Conservation (phyloP, 2,113 vertebrate species). For the Passerina amoena region DNA sequence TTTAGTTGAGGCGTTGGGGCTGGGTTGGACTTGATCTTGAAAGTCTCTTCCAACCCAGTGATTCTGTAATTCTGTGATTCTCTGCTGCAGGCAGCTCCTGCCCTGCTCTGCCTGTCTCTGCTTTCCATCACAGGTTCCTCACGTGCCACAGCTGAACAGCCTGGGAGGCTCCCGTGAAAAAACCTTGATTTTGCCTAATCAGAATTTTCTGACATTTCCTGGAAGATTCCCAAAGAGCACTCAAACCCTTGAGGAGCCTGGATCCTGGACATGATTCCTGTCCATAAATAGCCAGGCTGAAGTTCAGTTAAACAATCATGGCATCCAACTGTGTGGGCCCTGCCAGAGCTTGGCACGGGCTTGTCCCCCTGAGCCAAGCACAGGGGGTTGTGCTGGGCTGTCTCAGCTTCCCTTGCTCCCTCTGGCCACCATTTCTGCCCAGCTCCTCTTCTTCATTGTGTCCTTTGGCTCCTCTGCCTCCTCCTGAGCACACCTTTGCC, state of each 20-base stretch:
- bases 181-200: slow-evolving; percentile 34
- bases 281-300: slow-evolving; percentile 50
- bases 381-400: not conserved
- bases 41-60: no score
- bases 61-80: no score
- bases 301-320: not conserved
- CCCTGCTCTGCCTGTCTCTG: not conserved
- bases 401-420: not conserved
- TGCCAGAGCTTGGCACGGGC: not conserved
- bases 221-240: slow-evolving; percentile 42
- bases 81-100: not conserved
- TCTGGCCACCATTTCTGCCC: not conserved
- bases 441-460: not conserved
- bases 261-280: not conserved
- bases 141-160: not conserved
- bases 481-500: not conserved
- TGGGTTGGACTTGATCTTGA: no score
- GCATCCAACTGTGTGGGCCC: not conserved
- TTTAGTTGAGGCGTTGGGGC: no score
- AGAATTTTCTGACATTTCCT: slow-evolving; percentile 32
- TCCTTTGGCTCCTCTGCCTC: not conserved
- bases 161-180: not conserved
- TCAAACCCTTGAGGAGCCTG: not conserved
- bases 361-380: not conserved
- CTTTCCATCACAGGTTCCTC: not conserved